Conservation (phyloP, 2,888 invertebrate species). For the Mantis religiosa region DNA sequence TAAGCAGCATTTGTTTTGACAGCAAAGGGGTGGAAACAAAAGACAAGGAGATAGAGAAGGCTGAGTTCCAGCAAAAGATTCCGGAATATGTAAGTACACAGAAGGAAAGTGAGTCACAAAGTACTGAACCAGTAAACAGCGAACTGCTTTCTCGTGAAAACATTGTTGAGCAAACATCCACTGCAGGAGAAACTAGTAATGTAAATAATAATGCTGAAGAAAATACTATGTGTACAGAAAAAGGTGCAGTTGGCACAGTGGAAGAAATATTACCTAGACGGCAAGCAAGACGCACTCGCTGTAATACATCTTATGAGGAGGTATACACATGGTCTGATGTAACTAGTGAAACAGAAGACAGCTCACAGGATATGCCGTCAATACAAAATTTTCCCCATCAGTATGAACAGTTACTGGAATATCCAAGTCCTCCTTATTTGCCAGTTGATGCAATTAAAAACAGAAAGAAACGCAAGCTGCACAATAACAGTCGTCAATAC, state of each 20-base stretch:
- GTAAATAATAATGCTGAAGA: not conserved
- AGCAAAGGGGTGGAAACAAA: not conserved
- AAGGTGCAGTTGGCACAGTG: not conserved
- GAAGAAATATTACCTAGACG: not conserved
- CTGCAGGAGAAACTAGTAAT: no score
- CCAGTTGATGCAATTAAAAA: not conserved
- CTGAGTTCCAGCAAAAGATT: not conserved
- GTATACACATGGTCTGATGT: conserved; percentile 29
- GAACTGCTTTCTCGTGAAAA: not conserved
- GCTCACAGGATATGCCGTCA: conserved; percentile 5
- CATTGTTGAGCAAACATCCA: not conserved
- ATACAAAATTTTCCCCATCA: not conserved
- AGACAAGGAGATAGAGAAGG: not conserved
- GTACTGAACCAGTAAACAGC: not conserved
- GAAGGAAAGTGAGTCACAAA: not conserved
- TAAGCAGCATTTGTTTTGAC: not conserved
- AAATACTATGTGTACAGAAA: not conserved
- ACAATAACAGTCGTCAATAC: conserved; percentile 2
- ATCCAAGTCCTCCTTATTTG: not conserved
- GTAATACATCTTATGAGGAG: conserved; percentile 30
- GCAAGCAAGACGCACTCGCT: conserved; percentile 23
- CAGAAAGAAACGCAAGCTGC: not conserved
- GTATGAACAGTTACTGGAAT: not conserved
- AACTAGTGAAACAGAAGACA: conserved; percentile 27
- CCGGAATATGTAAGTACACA: not conserved